phyloP scores from a whole-genome alignment of 1,140 invertebrate genomes.

The Leptinotarsa lineolata region DNA sequence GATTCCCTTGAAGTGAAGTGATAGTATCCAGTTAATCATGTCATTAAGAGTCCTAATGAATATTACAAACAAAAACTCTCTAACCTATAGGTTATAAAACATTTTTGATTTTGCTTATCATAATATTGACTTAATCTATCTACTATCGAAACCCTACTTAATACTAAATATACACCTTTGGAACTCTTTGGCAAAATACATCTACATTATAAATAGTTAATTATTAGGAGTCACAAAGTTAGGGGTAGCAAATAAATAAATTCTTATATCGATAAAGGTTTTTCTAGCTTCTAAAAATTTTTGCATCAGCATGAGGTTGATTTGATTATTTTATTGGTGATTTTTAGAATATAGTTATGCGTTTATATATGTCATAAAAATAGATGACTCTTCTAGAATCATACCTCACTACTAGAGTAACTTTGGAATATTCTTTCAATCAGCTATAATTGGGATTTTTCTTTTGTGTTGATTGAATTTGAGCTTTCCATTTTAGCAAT shows the following conservation, averaged over 20 bases:
- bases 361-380: not conserved
- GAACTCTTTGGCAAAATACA: slow-evolving; percentile 8
- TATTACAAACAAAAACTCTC: no score
- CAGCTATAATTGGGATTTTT: no score
- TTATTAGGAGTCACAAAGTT: not conserved
- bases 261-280: not conserved
- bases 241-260: not conserved
- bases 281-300: not conserved
- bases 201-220: not conserved
- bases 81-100: no score
- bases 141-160: not conserved
- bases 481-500: no score
- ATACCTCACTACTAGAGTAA: no score
- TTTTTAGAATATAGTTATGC: slow-evolving; percentile 4
- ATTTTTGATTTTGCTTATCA: no score
- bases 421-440: no score
- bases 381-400: not conserved
- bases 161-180: not conserved
- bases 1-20: no score
- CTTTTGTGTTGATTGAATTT: no score
- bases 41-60: no score
- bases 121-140: not conserved
- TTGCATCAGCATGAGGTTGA: not conserved
- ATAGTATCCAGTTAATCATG: no score
- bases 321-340: not conserved